These are phyloP conservation scores for Lutjanus argentimaculatus DNA, from an alignment of 2,797 vertebrate genomes.

Conservation along the genomic window DNA sequence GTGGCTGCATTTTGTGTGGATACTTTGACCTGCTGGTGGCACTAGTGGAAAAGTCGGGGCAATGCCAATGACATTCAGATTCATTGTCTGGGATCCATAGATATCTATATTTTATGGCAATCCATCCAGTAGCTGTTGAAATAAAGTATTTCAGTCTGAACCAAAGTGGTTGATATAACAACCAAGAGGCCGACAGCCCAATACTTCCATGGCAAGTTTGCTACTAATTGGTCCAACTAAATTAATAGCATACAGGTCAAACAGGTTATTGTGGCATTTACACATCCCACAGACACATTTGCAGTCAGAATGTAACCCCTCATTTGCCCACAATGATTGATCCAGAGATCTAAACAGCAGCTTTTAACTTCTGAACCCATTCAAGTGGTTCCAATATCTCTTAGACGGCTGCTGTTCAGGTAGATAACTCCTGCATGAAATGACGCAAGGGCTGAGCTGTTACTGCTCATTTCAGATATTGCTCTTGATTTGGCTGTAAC, in stretches of 20 bases:
- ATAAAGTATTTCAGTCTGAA: background rate
- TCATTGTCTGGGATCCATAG: background rate
- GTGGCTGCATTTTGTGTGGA: no score
- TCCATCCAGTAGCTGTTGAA: background rate
- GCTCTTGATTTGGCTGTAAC: slow-evolving; percentile 7
- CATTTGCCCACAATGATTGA: background rate
- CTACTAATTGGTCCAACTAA: background rate
- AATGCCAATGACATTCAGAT: no score
- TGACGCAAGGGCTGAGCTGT: background rate
- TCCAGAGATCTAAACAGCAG: background rate
- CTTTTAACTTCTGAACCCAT: slow-evolving; percentile 10
- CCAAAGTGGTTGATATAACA: background rate
- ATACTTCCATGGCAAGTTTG: background rate
- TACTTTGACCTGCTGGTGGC: no score
- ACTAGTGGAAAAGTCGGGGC: no score
- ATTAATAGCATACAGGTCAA: background rate
- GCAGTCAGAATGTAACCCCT: background rate
- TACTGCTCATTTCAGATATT: slow-evolving; percentile 33
- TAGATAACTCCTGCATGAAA: slow-evolving; percentile 32
- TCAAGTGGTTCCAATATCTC: background rate
- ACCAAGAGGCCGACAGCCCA: background rate
- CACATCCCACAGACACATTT: background rate
- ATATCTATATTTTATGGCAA: background rate
- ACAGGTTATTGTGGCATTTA: slow-evolving; percentile 12
- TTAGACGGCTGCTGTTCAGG: slow-evolving; percentile 38